Conservation (phyloP, 1,140 invertebrate genomes). For the Elymnias hypermnestra region DNA sequence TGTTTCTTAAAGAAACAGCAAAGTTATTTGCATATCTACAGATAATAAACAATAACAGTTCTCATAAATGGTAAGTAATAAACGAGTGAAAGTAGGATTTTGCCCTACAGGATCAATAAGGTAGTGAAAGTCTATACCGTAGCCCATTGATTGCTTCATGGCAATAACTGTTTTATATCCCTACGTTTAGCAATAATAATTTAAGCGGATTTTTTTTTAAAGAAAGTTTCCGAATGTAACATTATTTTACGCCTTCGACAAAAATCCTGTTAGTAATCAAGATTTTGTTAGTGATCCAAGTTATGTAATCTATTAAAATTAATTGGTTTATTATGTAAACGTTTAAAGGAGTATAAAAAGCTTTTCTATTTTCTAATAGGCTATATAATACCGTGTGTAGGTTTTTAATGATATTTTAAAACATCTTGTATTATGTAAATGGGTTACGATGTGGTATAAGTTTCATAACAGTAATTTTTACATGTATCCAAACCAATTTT, state of each 20-base stretch:
- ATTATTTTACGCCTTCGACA: background rate
- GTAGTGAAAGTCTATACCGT: slow-evolving; percentile 10
- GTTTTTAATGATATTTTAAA: no score
- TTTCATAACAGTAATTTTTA: no score
- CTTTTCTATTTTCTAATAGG: no score
- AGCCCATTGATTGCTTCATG: background rate
- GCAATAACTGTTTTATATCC: background rate
- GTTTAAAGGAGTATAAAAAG: background rate
- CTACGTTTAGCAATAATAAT: no score
- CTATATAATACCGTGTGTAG: no score
- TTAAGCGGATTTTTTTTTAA: background rate
- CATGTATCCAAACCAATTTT: no score
- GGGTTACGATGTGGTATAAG: no score
- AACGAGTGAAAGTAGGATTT: slow-evolving; percentile 8
- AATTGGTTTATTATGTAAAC: background rate
- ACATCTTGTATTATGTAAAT: no score
- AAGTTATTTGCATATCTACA: no score
- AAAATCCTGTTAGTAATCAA: background rate
- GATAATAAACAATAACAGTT: no score
- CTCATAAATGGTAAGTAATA: background rate
- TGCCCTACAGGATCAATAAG: slow-evolving; percentile 12
- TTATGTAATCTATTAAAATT: background rate
- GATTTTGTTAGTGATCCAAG: background rate
- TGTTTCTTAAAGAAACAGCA: no score
- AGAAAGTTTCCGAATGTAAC: background rate